Evolutionary conservation across 2,888 invertebrate genomes (phyloP).

Genomic region (Nymphalis c-album): DNA sequence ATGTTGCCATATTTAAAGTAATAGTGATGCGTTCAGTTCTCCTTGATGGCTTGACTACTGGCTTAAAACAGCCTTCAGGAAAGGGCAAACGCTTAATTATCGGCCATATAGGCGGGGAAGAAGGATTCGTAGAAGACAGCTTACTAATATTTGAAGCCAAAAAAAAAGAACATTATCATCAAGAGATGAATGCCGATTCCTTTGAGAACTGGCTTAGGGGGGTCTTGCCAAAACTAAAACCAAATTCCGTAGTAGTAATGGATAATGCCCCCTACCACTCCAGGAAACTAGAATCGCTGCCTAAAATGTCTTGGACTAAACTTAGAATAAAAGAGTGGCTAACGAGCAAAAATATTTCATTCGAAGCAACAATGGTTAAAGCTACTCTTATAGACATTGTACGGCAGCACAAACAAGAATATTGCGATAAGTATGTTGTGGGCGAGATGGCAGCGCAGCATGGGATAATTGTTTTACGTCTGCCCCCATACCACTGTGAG

Average conservation of each 20-base stretch:
- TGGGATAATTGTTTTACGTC: conserved; percentile 17
- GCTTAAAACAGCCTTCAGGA: conserved; percentile 4
- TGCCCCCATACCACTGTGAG: conserved; percentile 39
- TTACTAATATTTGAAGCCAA: conserved; percentile 37
- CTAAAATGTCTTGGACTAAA: background rate
- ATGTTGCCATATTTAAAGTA: no score
- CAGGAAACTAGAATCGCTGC: background rate
- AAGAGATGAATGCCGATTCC: no score
- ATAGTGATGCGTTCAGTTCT: no score
- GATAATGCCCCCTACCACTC: no score
- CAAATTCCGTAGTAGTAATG: no score
- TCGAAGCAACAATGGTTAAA: no score
- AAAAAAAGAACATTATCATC: conserved; percentile 28
- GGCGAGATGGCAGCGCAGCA: conserved; percentile 36
- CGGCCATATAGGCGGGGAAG: conserved; percentile 35
- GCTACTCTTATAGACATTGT: conserved; percentile 3
- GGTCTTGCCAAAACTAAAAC: no score
- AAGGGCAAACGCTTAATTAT: conserved; percentile 34
- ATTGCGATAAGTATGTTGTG: conserved; percentile 32
- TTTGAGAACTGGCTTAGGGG: no score
- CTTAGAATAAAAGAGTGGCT: background rate
- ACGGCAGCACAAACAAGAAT: conserved; percentile 30
- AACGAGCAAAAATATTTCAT: background rate
- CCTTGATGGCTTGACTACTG: background rate
- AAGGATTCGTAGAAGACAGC: conserved; percentile 33